Evolutionary conservation across 1,140 invertebrate species (phyloP), one percentile per base, ranked within the genome.

Genomic region (Eumaeus atala): DNA sequence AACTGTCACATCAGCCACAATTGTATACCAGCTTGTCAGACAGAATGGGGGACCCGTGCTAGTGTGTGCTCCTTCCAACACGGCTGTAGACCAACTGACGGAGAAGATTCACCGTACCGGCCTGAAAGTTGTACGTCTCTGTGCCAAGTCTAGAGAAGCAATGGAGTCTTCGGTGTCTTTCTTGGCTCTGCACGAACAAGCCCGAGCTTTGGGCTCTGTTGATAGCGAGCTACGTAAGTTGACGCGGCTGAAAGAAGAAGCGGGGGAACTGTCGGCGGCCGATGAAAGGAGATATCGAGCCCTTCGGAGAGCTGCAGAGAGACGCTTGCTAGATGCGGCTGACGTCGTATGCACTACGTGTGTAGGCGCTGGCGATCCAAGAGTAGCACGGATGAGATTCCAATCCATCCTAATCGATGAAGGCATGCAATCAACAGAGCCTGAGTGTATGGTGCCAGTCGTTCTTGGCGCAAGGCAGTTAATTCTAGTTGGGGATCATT

Each of bases 261-360:
- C 97, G 0, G 97, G 97, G 0, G 98, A 99, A 81, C 83, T 99
- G 40, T 97, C 96, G 3, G 94, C 93, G 0, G 92, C 93, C 0
- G 98, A 99, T 85, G 98, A 99, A 79, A 96, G 98, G 62, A 90
- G 98, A 5, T 99, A 98, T 74, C 90, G 97, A 11, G 92, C 94
- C 33, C 79, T 99, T 60, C 98, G 98, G 66, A 95, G 96, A 66
- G 92, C 94, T 8, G 93, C 96, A 16, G 98, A 99, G 76, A 93
- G 96, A 58, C 95, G 98, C 62, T 86, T 99, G 1, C 83, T 99
- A 1, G 95, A 97, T 71, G 95, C 96, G 11, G 98, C 98, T 12
- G 98, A 99, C 87, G 98, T 99, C 0, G 98, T 99, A 50, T 99
- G 98, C 70, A 99, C 97, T 71, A 99, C 98, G 0, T 99, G 98